Evolutionary conservation across 2,113 vertebrate genomes (phyloP), one percentile per base, ranked within the genome.

Genomic region (Ceuthmochares aereus): DNA sequence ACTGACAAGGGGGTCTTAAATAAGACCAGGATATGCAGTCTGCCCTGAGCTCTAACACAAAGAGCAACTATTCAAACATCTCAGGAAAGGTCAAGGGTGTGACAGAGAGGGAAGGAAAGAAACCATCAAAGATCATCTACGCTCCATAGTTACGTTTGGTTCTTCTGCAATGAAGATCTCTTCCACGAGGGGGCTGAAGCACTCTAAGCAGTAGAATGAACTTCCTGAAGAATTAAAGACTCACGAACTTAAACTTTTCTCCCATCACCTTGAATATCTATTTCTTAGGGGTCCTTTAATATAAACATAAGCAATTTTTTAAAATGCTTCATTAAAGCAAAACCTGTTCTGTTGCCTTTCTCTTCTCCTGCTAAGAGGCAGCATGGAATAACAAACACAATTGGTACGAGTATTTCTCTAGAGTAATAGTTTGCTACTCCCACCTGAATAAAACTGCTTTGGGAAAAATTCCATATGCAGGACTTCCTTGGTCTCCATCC

Each of bases 121-220:
- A 8, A 40, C 40, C 9, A 34, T 62, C 42, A 55, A 17, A 89
- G 42, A 32, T 22, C 5, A 10, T 17, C 37, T 56, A 2, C 26
- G 23, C 43, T 30, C 21, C 36, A 30, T 63, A 77, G n/a, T 80
- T 40, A 84, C 16, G 22, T 66, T 70, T 20, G 22, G 27, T 36
- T 69, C 23, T 84, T 60, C 56, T 70, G 30, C 27, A 77, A 40
- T 9, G 42, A 56, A 69, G 40, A 15, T 89, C 7, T 79, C 55
- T 66, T n/a, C 42, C 0, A 0, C 2, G 4, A 62, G 13, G 13
- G 21, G 18, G 4, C 9, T 30, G 42, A 67, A 72, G 26, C 47
- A 72, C 79, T 60, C 80, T 77, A 23, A 76, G 54, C 49, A 79
- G 34, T 19, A 36, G 32, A 79, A 79, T 64, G 20, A 88, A 68